Evolutionary conservation across 2,113 vertebrate genomes (phyloP).

Genomic region (Rhineura floridana): DNA sequence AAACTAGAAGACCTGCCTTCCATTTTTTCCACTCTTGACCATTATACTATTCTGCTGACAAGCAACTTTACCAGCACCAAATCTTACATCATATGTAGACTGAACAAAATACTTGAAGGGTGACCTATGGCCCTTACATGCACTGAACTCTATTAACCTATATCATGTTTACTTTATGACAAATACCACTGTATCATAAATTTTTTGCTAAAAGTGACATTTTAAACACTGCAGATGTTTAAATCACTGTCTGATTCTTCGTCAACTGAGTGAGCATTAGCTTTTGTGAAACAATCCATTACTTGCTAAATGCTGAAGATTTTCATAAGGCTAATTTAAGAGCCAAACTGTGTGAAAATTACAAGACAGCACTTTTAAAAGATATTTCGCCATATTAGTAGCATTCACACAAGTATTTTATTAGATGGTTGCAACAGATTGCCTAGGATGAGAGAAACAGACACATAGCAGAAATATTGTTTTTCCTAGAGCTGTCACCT

Average conservation of each 20-base stretch:
- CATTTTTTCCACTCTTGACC: slow-evolving; percentile 35
- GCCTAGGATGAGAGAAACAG: not conserved
- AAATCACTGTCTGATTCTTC: slow-evolving; percentile 46
- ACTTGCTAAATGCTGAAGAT: slow-evolving; percentile 24
- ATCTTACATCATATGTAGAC: slow-evolving; percentile 54
- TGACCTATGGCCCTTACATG: slow-evolving; percentile 39
- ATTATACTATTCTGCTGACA: slow-evolving; percentile 21
- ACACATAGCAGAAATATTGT: not conserved
- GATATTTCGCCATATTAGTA: slow-evolving; percentile 28
- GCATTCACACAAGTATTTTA: not conserved
- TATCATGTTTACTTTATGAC: slow-evolving; percentile 55
- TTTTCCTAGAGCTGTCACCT: not conserved
- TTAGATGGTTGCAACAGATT: not conserved
- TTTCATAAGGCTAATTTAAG: slow-evolving; percentile 51
- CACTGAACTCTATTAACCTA: slow-evolving; percentile 57
- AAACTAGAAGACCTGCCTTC: slow-evolving; percentile 37
- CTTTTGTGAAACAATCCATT: slow-evolving; percentile 60
- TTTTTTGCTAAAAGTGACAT: slow-evolving; percentile 59
- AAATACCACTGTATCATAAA: slow-evolving; percentile 55
- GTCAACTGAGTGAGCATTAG: slow-evolving; percentile 42
- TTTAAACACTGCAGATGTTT: slow-evolving; percentile 61
- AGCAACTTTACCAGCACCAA: slow-evolving; percentile 23
- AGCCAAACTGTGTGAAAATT: slow-evolving; percentile 49
- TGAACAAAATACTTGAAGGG: slow-evolving; percentile 52
- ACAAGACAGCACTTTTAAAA: slow-evolving; percentile 26